A percentile compares a stretch with the other conserved stretches of the same genome.
These are phyloP conservation scores for Metaphire vulgaris DNA, from an alignment of 1,140 invertebrate genomes.

Conservation along the genomic window DNA sequence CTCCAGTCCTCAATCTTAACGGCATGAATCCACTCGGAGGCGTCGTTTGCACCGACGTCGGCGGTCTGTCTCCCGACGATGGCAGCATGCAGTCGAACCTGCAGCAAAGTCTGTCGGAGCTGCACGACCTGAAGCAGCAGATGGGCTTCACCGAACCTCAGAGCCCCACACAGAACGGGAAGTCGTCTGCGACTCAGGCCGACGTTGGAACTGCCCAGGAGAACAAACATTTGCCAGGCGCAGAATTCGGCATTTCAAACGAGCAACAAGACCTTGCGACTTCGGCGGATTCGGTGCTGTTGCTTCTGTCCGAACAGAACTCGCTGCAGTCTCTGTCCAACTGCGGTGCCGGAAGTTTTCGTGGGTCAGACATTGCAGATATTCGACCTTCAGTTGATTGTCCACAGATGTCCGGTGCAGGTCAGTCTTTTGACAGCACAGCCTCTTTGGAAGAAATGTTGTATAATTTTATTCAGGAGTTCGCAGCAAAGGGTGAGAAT, in stretches of 20 bases:
- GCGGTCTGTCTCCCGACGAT: background rate
- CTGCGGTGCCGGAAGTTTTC: background rate
- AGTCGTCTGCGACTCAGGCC: background rate
- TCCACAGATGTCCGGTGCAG: background rate
- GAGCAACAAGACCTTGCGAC: too few relatives aligned
- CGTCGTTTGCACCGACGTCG: background rate
- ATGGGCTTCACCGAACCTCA: background rate
- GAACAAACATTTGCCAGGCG: background rate
- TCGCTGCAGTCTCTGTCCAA: background rate
- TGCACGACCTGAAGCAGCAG: background rate
- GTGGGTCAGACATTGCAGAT: background rate
- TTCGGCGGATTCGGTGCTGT: too few relatives aligned
- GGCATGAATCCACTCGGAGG: background rate
- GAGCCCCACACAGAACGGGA: background rate
- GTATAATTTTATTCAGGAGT: too few relatives aligned
- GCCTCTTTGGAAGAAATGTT: too few relatives aligned
- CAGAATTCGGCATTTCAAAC: background rate
- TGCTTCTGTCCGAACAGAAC: background rate
- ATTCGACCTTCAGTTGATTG: background rate
- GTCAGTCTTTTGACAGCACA: too few relatives aligned
- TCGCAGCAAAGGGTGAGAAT: background rate
- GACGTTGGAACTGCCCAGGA: background rate
- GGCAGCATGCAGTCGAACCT: background rate
- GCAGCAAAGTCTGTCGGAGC: background rate
- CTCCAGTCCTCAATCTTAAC: background rate